Base-by-base conservation (phyloP, 2,113 vertebrate genomes). In the Larimichthys crocea region DNA sequence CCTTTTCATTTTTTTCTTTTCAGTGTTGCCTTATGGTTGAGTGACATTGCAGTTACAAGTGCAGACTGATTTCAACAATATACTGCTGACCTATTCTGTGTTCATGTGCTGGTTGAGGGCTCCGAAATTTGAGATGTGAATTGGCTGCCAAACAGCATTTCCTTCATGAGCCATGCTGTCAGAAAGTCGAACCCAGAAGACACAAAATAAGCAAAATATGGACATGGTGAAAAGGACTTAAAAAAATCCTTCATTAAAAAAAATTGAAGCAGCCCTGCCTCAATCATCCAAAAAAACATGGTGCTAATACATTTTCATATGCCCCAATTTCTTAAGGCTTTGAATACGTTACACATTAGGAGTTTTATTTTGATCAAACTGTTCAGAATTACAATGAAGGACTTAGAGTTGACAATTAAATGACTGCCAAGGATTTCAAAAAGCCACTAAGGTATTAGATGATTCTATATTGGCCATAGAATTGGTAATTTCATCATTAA, bases 401-500 rank as follows among this genome's bases (percentile, higher is more conserved):
- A 77, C 24, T 29, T 22, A 14, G 14, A 70, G 52, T 63, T 81
- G 55, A 76, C 46, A 75, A 76, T 64, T 64, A 69, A 79, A 80
- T 50, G 10, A 42, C 75, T 63, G 42, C 22, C 24, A 63, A 74
- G 16, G 42, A 66, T 79, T 82, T 76, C 16, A 79, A 82, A 73
- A 70, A 16, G 60, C 57, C 62, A 65, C 22, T 53, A 35, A 66
- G 55, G 24, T 52, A 49, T 74, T 57, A 40, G 49, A 76, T 49
- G 26, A 79, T 68, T 48, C 11, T 12, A n/a, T 44, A 52, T 26
- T 49, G 9, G 59, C 22, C 24, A 55, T 4, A 53, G 50, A 76
- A 56, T 62, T 55, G 44, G 42, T 62, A 59, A 85, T 88, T 49
- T 49, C 24, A 79, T 83, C 17, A 50, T 61, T 61, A 69, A 80